phyloP scores from a whole-genome alignment of 2,888 invertebrate species.

The Ypsolopha scabrella region DNA sequence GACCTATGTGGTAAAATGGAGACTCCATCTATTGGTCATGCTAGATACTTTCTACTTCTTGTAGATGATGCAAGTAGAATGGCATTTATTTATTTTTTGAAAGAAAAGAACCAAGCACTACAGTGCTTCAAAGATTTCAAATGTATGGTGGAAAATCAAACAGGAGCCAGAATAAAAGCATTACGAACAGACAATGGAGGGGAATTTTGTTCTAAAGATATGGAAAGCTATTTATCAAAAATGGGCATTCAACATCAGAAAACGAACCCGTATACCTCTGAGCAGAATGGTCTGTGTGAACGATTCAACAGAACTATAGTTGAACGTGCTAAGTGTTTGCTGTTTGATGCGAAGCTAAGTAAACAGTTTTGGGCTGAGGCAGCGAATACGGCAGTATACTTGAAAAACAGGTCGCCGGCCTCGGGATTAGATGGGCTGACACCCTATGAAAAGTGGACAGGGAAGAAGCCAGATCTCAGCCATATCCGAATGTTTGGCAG shows the following conservation, averaged over 20 bases:
- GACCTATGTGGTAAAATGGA: too few species aligned
- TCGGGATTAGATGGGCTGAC: slow-evolving; percentile 6
- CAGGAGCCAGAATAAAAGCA: too few species aligned
- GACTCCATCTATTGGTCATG: too few species aligned
- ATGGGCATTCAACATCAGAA: slow-evolving; percentile 13
- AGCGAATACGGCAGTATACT: slow-evolving; percentile 3
- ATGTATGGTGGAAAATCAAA: too few species aligned
- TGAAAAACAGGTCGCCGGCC: slow-evolving; percentile 7
- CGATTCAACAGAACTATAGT: slow-evolving; percentile 10
- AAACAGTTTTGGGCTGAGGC: slow-evolving; percentile 8
- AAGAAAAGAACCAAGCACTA: too few species aligned
- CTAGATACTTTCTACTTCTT: too few species aligned
- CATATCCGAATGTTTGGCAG: slow-evolving; percentile 9
- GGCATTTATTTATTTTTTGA: too few species aligned
- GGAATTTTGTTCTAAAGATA: too few species aligned
- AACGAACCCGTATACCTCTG: slow-evolving; percentile 9
- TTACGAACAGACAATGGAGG: too few species aligned
- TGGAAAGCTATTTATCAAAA: slow-evolving; percentile 8
- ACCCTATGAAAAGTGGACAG: slow-evolving; percentile 9
- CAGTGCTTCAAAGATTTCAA: too few species aligned
- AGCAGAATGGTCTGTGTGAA: slow-evolving; percentile 10
- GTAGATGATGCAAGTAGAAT: too few species aligned
- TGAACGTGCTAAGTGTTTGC: slow-evolving; percentile 8
- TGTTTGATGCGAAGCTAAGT: slow-evolving; percentile 7
- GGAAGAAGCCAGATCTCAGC: slow-evolving; percentile 7